Percentiles rank a stretch among this genome's conserved stretches.
These are phyloP conservation scores for Cherax quadricarinatus DNA, from an alignment of 1,140 invertebrate genomes.

Conservation along the genomic window DNA sequence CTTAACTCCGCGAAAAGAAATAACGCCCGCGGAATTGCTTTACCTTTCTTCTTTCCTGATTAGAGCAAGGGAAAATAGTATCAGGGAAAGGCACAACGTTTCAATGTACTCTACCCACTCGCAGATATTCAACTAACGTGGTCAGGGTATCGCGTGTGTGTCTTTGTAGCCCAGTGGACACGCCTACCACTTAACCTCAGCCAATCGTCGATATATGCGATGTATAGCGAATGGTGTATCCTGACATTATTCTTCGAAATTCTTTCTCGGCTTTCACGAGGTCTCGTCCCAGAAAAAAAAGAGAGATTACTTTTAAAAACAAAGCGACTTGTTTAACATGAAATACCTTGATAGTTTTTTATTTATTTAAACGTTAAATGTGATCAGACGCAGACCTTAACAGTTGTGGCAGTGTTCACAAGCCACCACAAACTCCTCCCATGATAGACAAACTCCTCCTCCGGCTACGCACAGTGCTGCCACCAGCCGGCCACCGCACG, in stretches of 20 bases:
- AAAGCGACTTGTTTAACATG: too few relatives aligned
- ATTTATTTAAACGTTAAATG: too few relatives aligned
- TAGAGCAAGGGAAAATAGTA: slow-evolving; percentile 34
- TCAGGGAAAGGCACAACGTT: slow-evolving; percentile 35
- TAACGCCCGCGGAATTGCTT: slow-evolving; percentile 9
- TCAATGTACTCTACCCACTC: slow-evolving; percentile 67
- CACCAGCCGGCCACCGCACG: slow-evolving; percentile 32
- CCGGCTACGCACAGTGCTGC: slow-evolving; percentile 56
- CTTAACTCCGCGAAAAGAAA: slow-evolving; percentile 3
- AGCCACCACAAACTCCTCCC: slow-evolving; percentile 26
- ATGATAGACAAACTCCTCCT: slow-evolving; percentile 29
- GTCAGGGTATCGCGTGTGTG: slow-evolving; percentile 67
- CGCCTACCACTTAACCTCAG: slow-evolving; percentile 46
- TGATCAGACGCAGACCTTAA: not conserved
- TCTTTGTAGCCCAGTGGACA: slow-evolving; percentile 64
- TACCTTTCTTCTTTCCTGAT: slow-evolving; percentile 58
- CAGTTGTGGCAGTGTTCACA: slow-evolving; percentile 19
- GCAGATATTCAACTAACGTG: slow-evolving; percentile 71
- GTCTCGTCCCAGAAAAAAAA: too few relatives aligned
- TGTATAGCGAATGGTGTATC: not conserved
- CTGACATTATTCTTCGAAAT: not conserved
- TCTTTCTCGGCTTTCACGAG: not conserved
- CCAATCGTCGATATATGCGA: slow-evolving; percentile 61
- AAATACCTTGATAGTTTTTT: not conserved
- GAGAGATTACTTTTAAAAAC: too few relatives aligned